Evolutionary conservation across 1,140 invertebrate species (phyloP), one percentile per base, ranked within the genome.

Genomic region (Wiebesia pumilae): DNA sequence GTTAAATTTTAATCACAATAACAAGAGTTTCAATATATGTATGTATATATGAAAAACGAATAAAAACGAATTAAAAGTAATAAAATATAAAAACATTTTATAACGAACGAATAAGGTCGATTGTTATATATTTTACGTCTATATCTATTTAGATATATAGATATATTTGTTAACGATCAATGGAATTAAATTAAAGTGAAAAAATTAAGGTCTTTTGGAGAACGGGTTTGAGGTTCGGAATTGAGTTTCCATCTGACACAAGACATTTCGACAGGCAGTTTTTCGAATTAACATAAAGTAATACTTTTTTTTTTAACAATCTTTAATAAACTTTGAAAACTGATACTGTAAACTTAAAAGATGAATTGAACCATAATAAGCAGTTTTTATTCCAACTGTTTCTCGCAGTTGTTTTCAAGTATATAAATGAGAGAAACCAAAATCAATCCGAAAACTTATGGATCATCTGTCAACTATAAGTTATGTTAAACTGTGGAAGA

Each of bases 181-280:
- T 73, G 19, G 65, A 81, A 81, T 77, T 33, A 75, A 81, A 81
- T 81, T 43, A 65, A 77, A 86, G 35, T 73, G 62, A 81, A 62
- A 82, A 81, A 73, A 75, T 86, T 73, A 51, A 47, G 38, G 67
- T 82, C 10, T 21, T n/a, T 69, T 19, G 71, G 71, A 51, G 67
- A 30, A 75, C 54, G 65, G 81, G 19, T 69, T 54, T 78, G 0
- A 75, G 43, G 35, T 85, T 80, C 7, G 71, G 79, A 86, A n/a
- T 65, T 86, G 54, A 35, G 40, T 51, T 77, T 78, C 40, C 58
- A 77, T 62, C 71, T 75, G 0, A 51, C 77, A 84, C 87, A 84
- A 81, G 77, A 75, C 65, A 84, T 71, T 84, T 81, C 47, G 30
- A 30, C 67, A 75, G 35, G 75, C 33, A 40, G n/a, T 83, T 47